Evolutionary conservation across 2,888 invertebrate genomes (phyloP).

Genomic region (Cerceris rybyensis): DNA sequence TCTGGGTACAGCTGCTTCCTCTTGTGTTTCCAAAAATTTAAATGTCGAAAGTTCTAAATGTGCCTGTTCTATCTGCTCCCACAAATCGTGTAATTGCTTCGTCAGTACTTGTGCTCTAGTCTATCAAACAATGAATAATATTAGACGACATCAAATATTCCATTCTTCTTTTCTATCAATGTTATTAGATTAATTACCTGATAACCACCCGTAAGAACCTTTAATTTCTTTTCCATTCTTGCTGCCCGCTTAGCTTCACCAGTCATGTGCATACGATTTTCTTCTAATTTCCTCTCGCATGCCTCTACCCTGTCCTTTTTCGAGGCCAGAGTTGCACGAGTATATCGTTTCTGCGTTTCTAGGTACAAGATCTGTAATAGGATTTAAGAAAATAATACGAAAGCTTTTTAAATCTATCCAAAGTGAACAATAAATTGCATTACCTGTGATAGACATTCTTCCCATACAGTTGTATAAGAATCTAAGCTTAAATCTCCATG

Average conservation of each 20-base stretch:
- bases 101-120: slow-evolving; percentile 91
- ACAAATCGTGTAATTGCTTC: slow-evolving; percentile 93
- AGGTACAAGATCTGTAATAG: slow-evolving; percentile 89
- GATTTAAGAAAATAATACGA: background rate
- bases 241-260: slow-evolving; percentile 97
- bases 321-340: slow-evolving; percentile 95
- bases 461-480: slow-evolving; percentile 97
- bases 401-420: background rate
- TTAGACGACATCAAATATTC: background rate
- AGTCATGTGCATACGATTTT: slow-evolving; percentile 97
- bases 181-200: slow-evolving; percentile 83
- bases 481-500: slow-evolving; percentile 97
- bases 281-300: slow-evolving; percentile 94
- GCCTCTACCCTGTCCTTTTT: slow-evolving; percentile 98
- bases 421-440: background rate
- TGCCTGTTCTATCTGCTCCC: slow-evolving; percentile 95
- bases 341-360: slow-evolving; percentile 95
- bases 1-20: slow-evolving; percentile 94
- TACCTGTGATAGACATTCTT: slow-evolving; percentile 96
- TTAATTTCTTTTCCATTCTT: slow-evolving; percentile 98
- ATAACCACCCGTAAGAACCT: slow-evolving; percentile 97
- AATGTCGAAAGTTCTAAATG: slow-evolving; percentile 95
- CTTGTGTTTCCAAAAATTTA: slow-evolving; percentile 93
- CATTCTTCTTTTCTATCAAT: background rate
- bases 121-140: slow-evolving; percentile 73